Evolutionary conservation across 1,140 invertebrate genomes (phyloP).

Genomic region (Pomacea maculata): DNA sequence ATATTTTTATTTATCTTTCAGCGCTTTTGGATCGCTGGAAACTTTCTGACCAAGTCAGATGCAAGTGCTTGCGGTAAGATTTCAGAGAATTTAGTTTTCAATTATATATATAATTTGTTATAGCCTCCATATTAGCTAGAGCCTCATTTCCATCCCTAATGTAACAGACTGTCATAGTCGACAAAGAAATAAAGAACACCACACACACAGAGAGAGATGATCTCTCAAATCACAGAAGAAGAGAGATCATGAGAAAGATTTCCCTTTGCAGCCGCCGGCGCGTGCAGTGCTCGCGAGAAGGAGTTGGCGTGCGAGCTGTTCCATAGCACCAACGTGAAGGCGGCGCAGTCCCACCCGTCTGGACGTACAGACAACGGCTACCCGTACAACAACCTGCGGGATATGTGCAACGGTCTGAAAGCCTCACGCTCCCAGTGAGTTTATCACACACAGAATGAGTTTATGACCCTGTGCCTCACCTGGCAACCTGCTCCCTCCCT

Average conservation of each 20-base stretch:
- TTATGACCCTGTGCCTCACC: background rate
- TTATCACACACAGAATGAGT: background rate
- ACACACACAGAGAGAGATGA: background rate
- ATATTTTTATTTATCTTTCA: background rate
- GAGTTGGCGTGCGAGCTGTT: slow-evolving; percentile 45
- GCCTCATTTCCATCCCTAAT: too few relatives aligned
- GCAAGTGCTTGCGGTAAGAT: background rate
- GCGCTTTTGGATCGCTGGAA: background rate
- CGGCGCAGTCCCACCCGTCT: slow-evolving; percentile 47
- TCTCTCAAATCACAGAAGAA: slow-evolving; percentile 2
- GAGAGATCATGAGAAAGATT: background rate
- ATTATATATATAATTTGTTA: too few relatives aligned
- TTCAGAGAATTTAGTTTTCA: background rate
- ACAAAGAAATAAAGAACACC: background rate
- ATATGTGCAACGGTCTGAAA: slow-evolving; percentile 43
- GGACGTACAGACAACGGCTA: slow-evolving; percentile 48
- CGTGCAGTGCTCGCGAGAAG: slow-evolving; percentile 24
- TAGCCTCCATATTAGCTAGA: too few relatives aligned
- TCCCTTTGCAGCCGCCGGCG: background rate
- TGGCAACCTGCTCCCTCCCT: background rate
- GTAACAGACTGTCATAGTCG: too few relatives aligned
- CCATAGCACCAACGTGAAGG: slow-evolving; percentile 31
- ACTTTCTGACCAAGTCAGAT: background rate
- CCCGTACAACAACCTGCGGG: slow-evolving; percentile 48
- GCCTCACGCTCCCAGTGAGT: slow-evolving; percentile 45